These are phyloP conservation scores for Amphiprion percula DNA, from an alignment of 2,113 vertebrate species.

Conservation along the genomic window DNA sequence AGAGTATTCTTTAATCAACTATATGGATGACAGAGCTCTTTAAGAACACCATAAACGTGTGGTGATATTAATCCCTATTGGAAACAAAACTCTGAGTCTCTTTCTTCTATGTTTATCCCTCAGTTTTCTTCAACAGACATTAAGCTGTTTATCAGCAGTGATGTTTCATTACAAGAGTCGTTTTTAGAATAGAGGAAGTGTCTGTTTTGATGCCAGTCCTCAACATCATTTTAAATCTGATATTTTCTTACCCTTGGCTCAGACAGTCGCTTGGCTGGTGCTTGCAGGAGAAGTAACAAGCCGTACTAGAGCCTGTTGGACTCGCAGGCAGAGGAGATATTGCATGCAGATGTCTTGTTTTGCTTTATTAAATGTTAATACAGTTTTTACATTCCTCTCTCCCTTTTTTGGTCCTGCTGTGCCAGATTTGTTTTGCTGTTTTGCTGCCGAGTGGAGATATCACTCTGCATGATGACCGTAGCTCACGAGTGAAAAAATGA, in stretches of 20 bases:
- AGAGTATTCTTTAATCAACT: too few species aligned
- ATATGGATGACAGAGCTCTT: too few species aligned
- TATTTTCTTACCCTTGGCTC: neutral
- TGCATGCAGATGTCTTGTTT: neutral
- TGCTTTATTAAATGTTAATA: slow-evolving; percentile 1
- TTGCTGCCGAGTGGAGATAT: neutral
- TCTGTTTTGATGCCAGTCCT: neutral
- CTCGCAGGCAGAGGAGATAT: slow-evolving; percentile 4
- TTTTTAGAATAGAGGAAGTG: too few species aligned
- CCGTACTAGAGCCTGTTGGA: neutral
- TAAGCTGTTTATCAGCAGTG: too few species aligned
- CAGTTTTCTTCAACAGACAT: too few species aligned
- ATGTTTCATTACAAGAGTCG: too few species aligned
- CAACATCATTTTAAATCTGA: neutral
- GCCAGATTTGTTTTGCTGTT: neutral
- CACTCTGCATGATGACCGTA: too few species aligned
- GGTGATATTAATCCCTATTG: too few species aligned
- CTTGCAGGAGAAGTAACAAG: too few species aligned
- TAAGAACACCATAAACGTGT: neutral
- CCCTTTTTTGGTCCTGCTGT: neutral
- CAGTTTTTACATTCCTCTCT: neutral
- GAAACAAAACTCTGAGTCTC: too few species aligned
- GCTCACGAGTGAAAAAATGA: neutral
- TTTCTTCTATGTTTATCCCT: too few species aligned
- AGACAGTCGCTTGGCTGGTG: neutral